Evolutionary conservation across 2,888 invertebrate genomes (phyloP).

Genomic region (Escarpia spicata): DNA sequence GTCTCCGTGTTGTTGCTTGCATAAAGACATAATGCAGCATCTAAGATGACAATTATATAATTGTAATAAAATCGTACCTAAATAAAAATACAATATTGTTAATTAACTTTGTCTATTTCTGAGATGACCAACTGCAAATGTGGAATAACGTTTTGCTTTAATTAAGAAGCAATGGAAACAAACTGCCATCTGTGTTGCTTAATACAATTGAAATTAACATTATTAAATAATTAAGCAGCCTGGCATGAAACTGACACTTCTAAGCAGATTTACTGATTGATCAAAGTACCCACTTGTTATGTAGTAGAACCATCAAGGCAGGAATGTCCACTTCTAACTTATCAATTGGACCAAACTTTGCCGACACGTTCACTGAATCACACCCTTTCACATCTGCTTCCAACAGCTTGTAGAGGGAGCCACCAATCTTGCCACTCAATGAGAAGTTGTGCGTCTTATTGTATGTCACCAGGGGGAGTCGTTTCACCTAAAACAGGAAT

Average conservation of each 20-base stretch:
- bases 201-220: background rate
- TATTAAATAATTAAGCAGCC: background rate
- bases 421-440: slow-evolving; percentile 29
- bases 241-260: slow-evolving; percentile 2
- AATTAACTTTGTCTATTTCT: too few relatives aligned
- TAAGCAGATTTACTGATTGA: background rate
- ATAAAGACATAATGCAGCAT: background rate
- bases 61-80: too few relatives aligned
- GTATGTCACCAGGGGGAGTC: slow-evolving; percentile 23
- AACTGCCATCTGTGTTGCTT: background rate
- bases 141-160: too few relatives aligned
- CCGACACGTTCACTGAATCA: slow-evolving; percentile 23
- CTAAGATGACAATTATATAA: too few relatives aligned
- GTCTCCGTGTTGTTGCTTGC: too few relatives aligned
- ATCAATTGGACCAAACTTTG: slow-evolving; percentile 25
- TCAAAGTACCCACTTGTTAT: slow-evolving; percentile 22
- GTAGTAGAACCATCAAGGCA: slow-evolving; percentile 8
- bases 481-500: background rate
- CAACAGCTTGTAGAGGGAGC: slow-evolving; percentile 17
- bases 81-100: too few relatives aligned
- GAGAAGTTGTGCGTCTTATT: slow-evolving; percentile 30
- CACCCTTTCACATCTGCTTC: slow-evolving; percentile 22
- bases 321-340: slow-evolving; percentile 29
- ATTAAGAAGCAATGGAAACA: background rate
- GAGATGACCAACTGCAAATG: too few relatives aligned